Base-by-base conservation (phyloP, 2,797 vertebrate species). In the Poecilia gillii region DNA sequence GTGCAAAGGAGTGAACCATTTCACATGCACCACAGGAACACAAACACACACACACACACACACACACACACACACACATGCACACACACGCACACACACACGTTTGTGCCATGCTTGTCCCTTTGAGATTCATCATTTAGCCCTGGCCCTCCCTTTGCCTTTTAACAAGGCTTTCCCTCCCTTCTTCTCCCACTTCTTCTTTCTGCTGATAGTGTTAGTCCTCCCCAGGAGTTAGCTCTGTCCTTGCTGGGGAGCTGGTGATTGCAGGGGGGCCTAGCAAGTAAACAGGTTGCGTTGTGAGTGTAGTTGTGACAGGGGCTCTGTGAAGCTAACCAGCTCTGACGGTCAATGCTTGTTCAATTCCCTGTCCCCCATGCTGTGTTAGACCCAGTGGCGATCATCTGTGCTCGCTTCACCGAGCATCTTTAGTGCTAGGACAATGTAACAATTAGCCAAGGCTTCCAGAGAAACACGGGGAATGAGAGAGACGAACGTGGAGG, bases 321-420 rank as follows among this genome's bases (percentile, higher is more conserved):
- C 77, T 88, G 87, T 94, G 94, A 96, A 85, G 89, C 81, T 96
- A 96, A 96, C 91, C 92, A 93, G 85, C 93, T 92, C 89, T 94
- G 96, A 95, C 93, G 86, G 91, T 84, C 91, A 91, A 93, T 90
- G 93, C 94, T 94, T 96, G 95, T 95, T 95, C 95, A 95, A 95
- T 96, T 94, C 93, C 91, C 88, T 88, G 84, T 81, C 90, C 83
- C 88, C 85, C 88, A 85, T 86, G 81, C 84, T 53, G 75, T 3
- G 77, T 84, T 85, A 84, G 71, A 85, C 77, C 88, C 81, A 74
- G 86, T 36, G 75, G 90, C 78, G 51, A 81, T 85, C 87, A 78
- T 87, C 88, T 82, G 81, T 18, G 73, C 86, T 83, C 87, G 89
- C 88, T 83, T 79, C 82, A 84, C 85, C 74, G 80, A 81, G 72